A percentile compares a stretch with the other conserved stretches of the same genome.
These are phyloP conservation scores for Solea solea DNA, from an alignment of 2,113 vertebrate genomes.

Conservation along the genomic window DNA sequence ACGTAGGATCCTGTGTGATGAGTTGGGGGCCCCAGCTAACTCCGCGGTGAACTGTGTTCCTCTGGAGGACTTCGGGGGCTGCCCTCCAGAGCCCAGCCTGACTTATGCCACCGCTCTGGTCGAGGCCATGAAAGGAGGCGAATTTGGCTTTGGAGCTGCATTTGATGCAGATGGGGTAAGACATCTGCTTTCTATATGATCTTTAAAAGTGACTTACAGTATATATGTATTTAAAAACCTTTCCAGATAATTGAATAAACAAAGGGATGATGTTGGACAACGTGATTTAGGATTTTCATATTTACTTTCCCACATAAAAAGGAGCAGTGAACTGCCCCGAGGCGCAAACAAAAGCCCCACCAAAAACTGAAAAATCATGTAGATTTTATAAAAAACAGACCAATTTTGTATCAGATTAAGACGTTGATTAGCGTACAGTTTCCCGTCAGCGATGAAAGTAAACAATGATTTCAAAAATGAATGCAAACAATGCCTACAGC, in stretches of 20 bases:
- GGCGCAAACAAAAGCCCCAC: too few species aligned
- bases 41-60: slow-evolving; percentile 96
- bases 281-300: background rate
- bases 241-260: too few species aligned
- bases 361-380: background rate
- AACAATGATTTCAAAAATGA: too few species aligned
- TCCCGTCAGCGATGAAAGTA: too few species aligned
- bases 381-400: background rate
- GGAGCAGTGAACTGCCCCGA: background rate
- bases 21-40: slow-evolving; percentile 95
- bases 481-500: too few species aligned
- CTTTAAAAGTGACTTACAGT: background rate
- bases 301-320: background rate
- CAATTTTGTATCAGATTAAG: background rate
- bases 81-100: slow-evolving; percentile 92
- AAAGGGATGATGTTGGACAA: too few species aligned
- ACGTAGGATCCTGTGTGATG: slow-evolving; percentile 94
- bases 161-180: slow-evolving; percentile 98
- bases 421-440: background rate
- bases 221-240: too few species aligned
- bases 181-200: background rate
- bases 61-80: slow-evolving; percentile 96
- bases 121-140: slow-evolving; percentile 96
- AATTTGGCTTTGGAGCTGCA: slow-evolving; percentile 96
- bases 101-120: slow-evolving; percentile 91